Conservation (phyloP, 2,113 vertebrate genomes). For the Burhinus bistriatus region DNA sequence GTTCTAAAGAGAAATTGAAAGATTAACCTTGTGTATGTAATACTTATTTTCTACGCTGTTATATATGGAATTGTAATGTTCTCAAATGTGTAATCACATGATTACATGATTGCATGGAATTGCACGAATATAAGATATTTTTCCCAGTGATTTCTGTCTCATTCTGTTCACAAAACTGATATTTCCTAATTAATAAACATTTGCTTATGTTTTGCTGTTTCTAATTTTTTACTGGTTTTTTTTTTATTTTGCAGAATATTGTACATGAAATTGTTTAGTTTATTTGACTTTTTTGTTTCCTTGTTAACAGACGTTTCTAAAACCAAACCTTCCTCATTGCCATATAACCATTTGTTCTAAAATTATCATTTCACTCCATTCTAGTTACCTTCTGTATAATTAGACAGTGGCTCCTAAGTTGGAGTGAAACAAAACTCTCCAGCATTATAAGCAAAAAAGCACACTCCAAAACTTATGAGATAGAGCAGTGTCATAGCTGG, state of each 20-base stretch:
- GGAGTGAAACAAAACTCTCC: not conserved
- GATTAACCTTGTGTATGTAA: not conserved
- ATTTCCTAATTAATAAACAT: not conserved
- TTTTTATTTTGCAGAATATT: not conserved
- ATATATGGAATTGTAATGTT: not conserved
- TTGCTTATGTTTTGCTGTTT: not conserved
- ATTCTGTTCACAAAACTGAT: not conserved
- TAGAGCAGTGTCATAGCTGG: not conserved
- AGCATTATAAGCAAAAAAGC: not conserved
- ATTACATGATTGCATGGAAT: not conserved
- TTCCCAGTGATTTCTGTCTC: not conserved
- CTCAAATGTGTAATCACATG: not conserved
- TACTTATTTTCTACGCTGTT: not conserved
- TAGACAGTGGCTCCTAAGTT: not conserved
- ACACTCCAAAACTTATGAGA: not conserved
- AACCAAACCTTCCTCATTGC: not conserved
- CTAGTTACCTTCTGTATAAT: not conserved
- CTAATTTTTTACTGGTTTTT: not conserved
- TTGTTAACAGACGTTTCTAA: not conserved
- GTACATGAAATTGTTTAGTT: not conserved
- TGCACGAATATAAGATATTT: not conserved
- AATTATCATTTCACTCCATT: not conserved
- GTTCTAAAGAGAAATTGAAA: not conserved
- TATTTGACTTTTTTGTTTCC: not conserved
- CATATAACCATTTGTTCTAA: not conserved